Evolutionary conservation across 1,140 invertebrate species (phyloP).

Genomic region (Halyomorpha halys): DNA sequence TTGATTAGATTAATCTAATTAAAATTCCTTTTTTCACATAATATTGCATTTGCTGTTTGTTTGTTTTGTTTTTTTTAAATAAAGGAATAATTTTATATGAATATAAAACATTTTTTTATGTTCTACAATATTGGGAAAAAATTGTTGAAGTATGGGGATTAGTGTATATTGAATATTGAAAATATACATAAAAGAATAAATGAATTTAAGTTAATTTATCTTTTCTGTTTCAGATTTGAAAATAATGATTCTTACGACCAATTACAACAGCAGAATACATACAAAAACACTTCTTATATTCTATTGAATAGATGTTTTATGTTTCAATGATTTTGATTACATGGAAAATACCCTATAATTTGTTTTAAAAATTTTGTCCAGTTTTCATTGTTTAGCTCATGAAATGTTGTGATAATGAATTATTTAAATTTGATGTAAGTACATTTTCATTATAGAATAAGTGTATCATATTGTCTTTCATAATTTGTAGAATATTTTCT

Average conservation of each 20-base stretch:
- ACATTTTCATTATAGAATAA: slow-evolving; percentile 5
- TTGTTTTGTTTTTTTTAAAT: neutral
- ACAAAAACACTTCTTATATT: neutral
- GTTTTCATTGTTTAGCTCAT: neutral
- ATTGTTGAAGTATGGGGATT: too few relatives aligned
- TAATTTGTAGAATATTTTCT: slow-evolving; percentile 11
- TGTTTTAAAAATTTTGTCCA: neutral
- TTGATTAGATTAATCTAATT: too few relatives aligned
- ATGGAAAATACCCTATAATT: neutral
- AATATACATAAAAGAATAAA: too few relatives aligned
- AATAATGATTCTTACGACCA: neutral
- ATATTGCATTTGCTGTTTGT: too few relatives aligned
- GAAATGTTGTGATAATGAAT: slow-evolving; percentile 10
- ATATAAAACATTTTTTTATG: neutral
- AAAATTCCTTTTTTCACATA: too few relatives aligned
- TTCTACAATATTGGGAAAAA: too few relatives aligned
- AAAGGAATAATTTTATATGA: neutral
- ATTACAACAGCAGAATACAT: neutral
- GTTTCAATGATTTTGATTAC: neutral
- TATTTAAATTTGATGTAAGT: neutral
- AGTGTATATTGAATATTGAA: too few relatives aligned
- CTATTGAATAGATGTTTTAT: neutral
- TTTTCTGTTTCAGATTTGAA: neutral
- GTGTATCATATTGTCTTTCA: neutral
- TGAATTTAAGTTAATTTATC: neutral